Base-by-base conservation (phyloP, 2,888 invertebrate species). In the Epirrita christyi region DNA sequence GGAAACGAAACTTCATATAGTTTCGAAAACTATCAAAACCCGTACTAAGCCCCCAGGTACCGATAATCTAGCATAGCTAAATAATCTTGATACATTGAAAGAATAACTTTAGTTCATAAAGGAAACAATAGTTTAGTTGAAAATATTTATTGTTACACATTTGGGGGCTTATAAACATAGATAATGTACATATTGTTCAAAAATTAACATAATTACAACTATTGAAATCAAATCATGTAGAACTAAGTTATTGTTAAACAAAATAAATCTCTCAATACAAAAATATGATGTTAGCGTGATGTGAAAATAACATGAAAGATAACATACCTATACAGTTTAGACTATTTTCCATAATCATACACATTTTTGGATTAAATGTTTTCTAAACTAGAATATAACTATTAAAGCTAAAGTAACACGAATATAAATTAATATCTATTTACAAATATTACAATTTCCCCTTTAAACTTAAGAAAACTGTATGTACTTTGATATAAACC, bases 401-500 rank as follows among this genome's bases (percentile, higher is more conserved):
- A 91, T 91, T 92, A 92, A 92, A 92, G 91, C 90, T 92, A 88
- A 88, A 77, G 76, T 85, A 86, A 86, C 78, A 84, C 81, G 68
- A 75, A 75, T 79, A 90, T 89, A 90, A 91, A 87, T 90, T 87
- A 88, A 80, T 73, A 76, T 71, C 75, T 90, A 89, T 91, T 83
- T 91, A 92, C 89, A 91, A 88, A 88, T 87, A 88, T 89, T 90
- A 91, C 90, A 91, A 56, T 56, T 49, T 53, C 57, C 55, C 41
- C 34, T 47, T 32, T 48, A 44, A 48, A 42, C 42, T 37, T 48
- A 42, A 60, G 55, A 65, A 46, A 59, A 57, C 59, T 68, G 59
- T 54, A 56, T 59, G 58, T 57, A 57, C 46, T 63, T 59, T 57
- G 59, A 57, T 53, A 54, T 53, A 43, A n/a, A 53, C 48, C 50